phyloP scores from a whole-genome alignment of 2,113 vertebrate species.

The Labeo rohita region DNA sequence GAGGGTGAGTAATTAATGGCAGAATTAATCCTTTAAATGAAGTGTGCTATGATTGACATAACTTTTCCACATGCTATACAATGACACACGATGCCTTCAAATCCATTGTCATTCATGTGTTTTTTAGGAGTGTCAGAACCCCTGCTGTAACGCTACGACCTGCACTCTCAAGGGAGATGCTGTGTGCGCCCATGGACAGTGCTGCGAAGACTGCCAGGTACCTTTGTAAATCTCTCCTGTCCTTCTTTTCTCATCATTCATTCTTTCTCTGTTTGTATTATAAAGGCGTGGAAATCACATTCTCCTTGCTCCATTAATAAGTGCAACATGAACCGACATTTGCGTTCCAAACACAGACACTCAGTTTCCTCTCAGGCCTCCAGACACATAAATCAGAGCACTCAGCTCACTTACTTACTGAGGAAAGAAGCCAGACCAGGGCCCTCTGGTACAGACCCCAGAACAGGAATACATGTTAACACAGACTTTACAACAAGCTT shows the following conservation, averaged over 20 bases:
- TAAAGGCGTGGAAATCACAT: constrained; percentile 42
- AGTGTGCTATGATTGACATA: not conserved
- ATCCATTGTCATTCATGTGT: not conserved
- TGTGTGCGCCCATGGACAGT: constrained; percentile 92
- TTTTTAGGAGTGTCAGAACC: constrained; percentile 89
- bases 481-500: not conserved
- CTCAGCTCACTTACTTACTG: constrained; percentile 31
- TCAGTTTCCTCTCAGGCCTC: constrained; percentile 45
- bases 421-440: constrained; percentile 22
- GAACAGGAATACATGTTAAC: not conserved
- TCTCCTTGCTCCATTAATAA: constrained; percentile 53
- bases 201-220: constrained; percentile 92
- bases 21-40: not conserved
- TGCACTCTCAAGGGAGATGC: constrained; percentile 86
- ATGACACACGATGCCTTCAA: not conserved
- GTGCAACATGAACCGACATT: constrained; percentile 49
- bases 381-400: constrained; percentile 54
- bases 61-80: not conserved
- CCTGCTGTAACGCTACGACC: constrained; percentile 93
- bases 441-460: constrained; percentile 15
- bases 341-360: constrained; percentile 28
- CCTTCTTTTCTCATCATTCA: not conserved
- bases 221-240: constrained; percentile 30
- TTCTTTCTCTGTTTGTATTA: constrained; percentile 6
- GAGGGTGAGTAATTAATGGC: too few relatives aligned